phyloP scores from a whole-genome alignment of 2,888 invertebrate genomes.

The Leptopilina syphax region DNA sequence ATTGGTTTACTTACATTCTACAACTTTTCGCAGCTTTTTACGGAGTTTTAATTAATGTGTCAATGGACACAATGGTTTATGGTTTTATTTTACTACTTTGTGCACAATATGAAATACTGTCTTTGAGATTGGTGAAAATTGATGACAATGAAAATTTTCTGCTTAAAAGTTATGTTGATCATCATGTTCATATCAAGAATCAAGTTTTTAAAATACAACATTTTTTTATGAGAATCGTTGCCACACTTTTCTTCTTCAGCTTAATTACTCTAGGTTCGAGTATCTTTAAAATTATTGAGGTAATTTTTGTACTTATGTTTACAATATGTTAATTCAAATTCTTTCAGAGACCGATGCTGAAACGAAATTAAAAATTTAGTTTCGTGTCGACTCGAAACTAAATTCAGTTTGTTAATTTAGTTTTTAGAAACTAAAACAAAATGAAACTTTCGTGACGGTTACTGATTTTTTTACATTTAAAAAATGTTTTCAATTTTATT shows the following conservation, averaged over 20 bases:
- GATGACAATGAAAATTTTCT: neutral
- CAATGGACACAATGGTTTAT: constrained; percentile 47
- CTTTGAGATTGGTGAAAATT: constrained; percentile 30
- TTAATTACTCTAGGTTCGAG: constrained; percentile 44
- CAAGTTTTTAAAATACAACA: constrained; percentile 41
- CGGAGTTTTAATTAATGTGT: constrained; percentile 42
- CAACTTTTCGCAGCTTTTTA: constrained; percentile 39
- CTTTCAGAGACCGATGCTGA: too few relatives aligned
- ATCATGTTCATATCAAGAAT: constrained; percentile 42
- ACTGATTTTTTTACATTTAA: too few relatives aligned
- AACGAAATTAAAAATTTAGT: too few relatives aligned
- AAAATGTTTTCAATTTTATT: neutral
- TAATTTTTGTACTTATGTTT: constrained; percentile 14
- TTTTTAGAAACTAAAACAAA: too few relatives aligned
- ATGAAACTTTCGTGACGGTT: too few relatives aligned
- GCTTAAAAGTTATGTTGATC: constrained; percentile 38
- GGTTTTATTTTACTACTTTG: constrained; percentile 45
- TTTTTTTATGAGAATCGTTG: constrained; percentile 44
- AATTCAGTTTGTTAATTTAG: too few relatives aligned
- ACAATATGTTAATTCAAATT: too few relatives aligned
- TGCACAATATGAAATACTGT: constrained; percentile 44
- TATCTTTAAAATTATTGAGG: constrained; percentile 49
- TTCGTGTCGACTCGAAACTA: too few relatives aligned
- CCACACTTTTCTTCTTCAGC: constrained; percentile 47
- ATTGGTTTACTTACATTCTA: constrained; percentile 27